Conservation (phyloP, 2,797 vertebrate genomes). For the Poecilia picta region DNA sequence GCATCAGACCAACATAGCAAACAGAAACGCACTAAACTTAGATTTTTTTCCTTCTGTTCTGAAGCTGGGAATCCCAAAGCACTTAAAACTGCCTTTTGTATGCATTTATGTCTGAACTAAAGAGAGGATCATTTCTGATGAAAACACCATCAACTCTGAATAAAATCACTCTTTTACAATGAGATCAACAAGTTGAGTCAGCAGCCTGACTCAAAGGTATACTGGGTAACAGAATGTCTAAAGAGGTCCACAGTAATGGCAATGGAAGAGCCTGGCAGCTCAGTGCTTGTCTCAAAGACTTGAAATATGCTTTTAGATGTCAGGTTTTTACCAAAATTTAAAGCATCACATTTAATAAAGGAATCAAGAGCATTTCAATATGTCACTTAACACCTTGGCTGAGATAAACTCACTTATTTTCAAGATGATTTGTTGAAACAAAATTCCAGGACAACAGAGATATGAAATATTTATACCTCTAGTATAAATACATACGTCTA, state of each 20-base stretch:
- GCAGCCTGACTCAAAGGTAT: not conserved
- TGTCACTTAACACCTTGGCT: not conserved
- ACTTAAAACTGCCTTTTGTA: not conserved
- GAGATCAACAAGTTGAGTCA: not conserved
- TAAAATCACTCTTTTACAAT: not conserved
- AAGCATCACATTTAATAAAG: no score
- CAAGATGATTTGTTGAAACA: not conserved
- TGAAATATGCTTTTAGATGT: not conserved
- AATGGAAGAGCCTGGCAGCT: not conserved
- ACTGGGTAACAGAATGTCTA: not conserved
- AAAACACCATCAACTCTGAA: not conserved
- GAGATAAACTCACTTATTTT: not conserved
- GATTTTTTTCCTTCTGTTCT: slow-evolving; percentile 23
- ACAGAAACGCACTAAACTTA: slow-evolving; percentile 24
- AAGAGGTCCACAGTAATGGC: no score
- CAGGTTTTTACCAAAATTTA: not conserved
- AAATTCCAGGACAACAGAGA: not conserved
- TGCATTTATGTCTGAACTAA: not conserved
- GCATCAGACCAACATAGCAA: slow-evolving; percentile 50
- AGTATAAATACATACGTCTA: not conserved
- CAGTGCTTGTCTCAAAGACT: not conserved
- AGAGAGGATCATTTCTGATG: not conserved
- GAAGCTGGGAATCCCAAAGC: not conserved
- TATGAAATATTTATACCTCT: not conserved
- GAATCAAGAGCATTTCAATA: no score